A percentile compares a stretch with the other conserved stretches of the same genome.
phyloP scores from a whole-genome alignment of 2,797 vertebrate species.

The Bufotes viridis region DNA sequence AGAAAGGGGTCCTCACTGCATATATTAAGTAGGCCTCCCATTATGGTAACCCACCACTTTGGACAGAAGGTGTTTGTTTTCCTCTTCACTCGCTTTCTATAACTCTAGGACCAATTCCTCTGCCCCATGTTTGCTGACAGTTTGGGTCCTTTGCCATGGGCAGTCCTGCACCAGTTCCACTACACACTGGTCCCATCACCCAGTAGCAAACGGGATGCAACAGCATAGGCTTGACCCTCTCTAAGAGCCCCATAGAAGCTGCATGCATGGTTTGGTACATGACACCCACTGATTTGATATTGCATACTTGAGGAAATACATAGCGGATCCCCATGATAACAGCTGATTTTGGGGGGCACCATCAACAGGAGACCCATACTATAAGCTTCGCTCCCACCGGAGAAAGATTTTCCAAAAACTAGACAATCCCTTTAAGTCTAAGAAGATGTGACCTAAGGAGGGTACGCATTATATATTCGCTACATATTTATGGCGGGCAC shows the following conservation, averaged over 20 bases:
- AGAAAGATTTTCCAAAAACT: background rate
- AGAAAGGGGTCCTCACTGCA: background rate
- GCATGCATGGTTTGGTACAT: background rate
- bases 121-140: background rate
- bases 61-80: background rate
- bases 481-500: slow-evolving; percentile 17
- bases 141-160: background rate
- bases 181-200: background rate
- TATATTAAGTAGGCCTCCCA: background rate
- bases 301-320: background rate
- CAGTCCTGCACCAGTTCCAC: background rate
- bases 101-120: background rate
- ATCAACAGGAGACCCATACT: background rate
- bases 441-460: background rate
- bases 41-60: background rate
- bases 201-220: background rate
- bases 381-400: background rate
- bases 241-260: background rate
- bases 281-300: background rate
- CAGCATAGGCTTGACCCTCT: background rate
- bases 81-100: background rate
- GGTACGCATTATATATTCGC: background rate
- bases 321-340: background rate
- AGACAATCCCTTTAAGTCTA: background rate
- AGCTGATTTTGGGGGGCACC: background rate